phyloP scores from a whole-genome alignment of 2,888 invertebrate genomes.

The Eristalis pertinax region DNA sequence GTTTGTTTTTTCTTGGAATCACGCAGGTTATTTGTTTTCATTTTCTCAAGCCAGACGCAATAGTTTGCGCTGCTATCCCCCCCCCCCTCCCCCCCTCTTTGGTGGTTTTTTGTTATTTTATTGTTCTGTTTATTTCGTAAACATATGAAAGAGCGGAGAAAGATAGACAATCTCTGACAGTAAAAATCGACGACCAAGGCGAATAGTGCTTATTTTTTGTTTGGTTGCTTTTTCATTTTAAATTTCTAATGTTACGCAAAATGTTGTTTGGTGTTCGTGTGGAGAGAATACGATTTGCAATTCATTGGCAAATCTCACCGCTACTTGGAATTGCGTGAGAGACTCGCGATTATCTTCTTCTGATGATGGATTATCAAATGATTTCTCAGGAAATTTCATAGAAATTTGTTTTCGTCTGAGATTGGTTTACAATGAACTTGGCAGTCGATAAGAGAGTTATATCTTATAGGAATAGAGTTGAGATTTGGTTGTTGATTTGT shows the following conservation, averaged over 20 bases:
- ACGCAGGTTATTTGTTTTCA: not conserved
- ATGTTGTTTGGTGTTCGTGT: not conserved
- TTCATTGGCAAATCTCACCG: not conserved
- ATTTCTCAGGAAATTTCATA: not conserved
- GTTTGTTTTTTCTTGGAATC: constrained; percentile 21
- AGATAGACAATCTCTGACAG: not conserved
- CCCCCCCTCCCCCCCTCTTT: not conserved
- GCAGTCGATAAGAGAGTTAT: not conserved
- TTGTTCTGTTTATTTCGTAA: not conserved
- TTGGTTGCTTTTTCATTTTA: not conserved
- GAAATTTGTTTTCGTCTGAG: too few species aligned
- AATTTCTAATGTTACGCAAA: constrained; percentile 16
- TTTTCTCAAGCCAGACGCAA: not conserved
- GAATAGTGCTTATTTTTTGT: not conserved
- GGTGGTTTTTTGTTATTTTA: not conserved
- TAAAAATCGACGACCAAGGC: constrained; percentile 9
- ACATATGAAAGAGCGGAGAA: not conserved
- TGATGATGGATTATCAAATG: not conserved
- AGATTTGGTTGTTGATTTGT: too few species aligned
- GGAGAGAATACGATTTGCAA: not conserved
- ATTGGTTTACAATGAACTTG: too few species aligned
- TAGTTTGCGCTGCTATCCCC: not conserved
- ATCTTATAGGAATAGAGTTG: too few species aligned
- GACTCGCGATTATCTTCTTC: not conserved
- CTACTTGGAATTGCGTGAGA: not conserved